phyloP scores from a whole-genome alignment of 2,797 vertebrate genomes.

The Sebastes iracundus region DNA sequence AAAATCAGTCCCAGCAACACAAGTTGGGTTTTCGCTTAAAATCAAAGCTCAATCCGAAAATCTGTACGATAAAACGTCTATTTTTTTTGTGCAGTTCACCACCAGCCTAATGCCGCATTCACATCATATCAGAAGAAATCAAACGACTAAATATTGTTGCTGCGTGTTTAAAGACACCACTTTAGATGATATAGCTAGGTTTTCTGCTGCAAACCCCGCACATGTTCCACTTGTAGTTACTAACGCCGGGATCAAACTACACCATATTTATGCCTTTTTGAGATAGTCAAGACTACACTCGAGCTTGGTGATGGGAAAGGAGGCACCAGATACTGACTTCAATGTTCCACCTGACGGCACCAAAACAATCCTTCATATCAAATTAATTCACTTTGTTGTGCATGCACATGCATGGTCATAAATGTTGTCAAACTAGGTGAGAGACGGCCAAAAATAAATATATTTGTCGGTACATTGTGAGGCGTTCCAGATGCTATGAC shows the following conservation, averaged over 20 bases:
- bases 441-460: neutral
- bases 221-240: neutral
- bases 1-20: constrained; percentile 62
- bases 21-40: neutral
- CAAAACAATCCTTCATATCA: too few relatives aligned
- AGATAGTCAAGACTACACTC: neutral
- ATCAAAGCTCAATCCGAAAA: constrained; percentile 10
- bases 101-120: constrained; percentile 1
- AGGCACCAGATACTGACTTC: too few relatives aligned
- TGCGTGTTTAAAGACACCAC: neutral
- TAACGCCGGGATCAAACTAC: neutral
- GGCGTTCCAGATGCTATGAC: neutral
- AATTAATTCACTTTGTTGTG: neutral
- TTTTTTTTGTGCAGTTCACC: constrained; percentile 4
- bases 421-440: neutral
- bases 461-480: accelerated
- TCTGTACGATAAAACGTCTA: constrained; percentile 8
- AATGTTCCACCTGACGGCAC: too few relatives aligned
- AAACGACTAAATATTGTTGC: neutral
- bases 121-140: constrained; percentile 3
- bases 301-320: too few relatives aligned
- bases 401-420: too few relatives aligned
- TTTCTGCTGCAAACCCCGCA: neutral
- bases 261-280: neutral
- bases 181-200: neutral